A percentile compares a stretch with the other conserved stretches of the same genome.
Evolutionary conservation across 2,888 invertebrate species (phyloP).

Genomic region (Drosophila mettleri): DNA sequence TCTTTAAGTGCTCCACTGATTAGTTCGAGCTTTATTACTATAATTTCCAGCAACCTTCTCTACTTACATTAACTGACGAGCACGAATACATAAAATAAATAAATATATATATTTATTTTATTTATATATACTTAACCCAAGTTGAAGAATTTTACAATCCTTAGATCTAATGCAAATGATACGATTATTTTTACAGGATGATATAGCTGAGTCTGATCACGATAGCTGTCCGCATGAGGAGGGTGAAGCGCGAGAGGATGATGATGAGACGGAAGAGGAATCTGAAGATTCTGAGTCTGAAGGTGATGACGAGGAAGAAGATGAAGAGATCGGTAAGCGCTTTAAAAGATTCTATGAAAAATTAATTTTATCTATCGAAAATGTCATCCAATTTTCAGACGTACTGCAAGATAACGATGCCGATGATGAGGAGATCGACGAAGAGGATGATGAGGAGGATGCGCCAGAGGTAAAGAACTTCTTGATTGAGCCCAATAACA

Average conservation of each 20-base stretch:
- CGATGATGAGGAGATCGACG: conserved; percentile 84
- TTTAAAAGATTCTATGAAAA: background rate
- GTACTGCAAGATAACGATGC: conserved; percentile 83
- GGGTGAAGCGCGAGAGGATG: conserved; percentile 82
- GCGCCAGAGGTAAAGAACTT: conserved; percentile 83
- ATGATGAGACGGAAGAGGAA: conserved; percentile 84
- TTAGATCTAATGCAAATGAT: conserved; percentile 4
- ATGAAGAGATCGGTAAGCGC: conserved; percentile 84
- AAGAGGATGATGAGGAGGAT: conserved; percentile 85
- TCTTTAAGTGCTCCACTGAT: conserved; percentile 48
- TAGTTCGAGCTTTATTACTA: conserved; percentile 44
- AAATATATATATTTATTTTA: conserved; percentile 7
- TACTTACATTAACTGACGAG: conserved; percentile 42
- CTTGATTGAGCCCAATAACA: conserved; percentile 85
- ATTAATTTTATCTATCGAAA: background rate
- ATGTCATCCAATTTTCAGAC: conserved; percentile 36
- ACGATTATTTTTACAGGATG: conserved; percentile 77
- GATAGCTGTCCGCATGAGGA: conserved; percentile 85
- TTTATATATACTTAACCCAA: conserved; percentile 15
- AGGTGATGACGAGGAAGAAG: conserved; percentile 85
- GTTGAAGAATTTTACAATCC: background rate
- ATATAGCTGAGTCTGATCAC: conserved; percentile 85
- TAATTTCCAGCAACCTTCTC: conserved; percentile 44
- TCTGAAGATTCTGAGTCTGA: conserved; percentile 85
- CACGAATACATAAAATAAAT: conserved; percentile 35